Base-by-base conservation (phyloP, 2,113 vertebrate genomes). In the Vulpes vulpes region DNA sequence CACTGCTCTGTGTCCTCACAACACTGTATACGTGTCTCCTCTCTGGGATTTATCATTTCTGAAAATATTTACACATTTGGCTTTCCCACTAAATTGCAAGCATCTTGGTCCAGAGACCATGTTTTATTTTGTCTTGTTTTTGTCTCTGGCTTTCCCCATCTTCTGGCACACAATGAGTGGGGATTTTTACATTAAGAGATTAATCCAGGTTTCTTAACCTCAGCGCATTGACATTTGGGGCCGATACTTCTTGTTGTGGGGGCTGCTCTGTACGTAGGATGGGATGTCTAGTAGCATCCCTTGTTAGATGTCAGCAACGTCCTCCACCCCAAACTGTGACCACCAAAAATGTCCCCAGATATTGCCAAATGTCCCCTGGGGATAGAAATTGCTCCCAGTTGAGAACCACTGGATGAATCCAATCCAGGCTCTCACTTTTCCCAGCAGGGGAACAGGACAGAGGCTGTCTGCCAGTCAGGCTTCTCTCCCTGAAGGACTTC, bases 11-110 rank as follows among this genome's bases (percentile, higher is more conserved):
- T 27, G 83, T n/a, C 22, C 32, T n/a, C 11, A 6, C 12, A 12
- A 35, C 57, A 8, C 49, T 5, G 0, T 3, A 0, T 0, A 23
- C 1, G 2, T 3, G 2, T 23, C 65, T 57, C 73, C 69, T 17
- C 11, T 35, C 53, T 27, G 23, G 32, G 0, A 10, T 22, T 55
- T 11, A 6, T n/a, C 30, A 4, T 11, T 23, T 60, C 55, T 27
- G 12, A 53, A 6, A 6, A 30, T 1, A 3, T 1, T 5, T 9
- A 35, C 0, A 3, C 4, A 15, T 27, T 74, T 80, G 78, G 4
- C 0, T 5, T 67, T 32, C 49, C 27, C 62, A 4, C 49, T 49
- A 11, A n/a, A 57, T 51, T 2, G 14, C 55, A 19, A 25, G 38
- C 43, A 49, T 43, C 55, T 38, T 10, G 22, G 25, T 16, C 57